Evolutionary conservation across 92 coral and sea anemone genomes (phyloP), one percentile per base, ranked within the genome.

Genomic region (Micromussa lordhowensis): DNA sequence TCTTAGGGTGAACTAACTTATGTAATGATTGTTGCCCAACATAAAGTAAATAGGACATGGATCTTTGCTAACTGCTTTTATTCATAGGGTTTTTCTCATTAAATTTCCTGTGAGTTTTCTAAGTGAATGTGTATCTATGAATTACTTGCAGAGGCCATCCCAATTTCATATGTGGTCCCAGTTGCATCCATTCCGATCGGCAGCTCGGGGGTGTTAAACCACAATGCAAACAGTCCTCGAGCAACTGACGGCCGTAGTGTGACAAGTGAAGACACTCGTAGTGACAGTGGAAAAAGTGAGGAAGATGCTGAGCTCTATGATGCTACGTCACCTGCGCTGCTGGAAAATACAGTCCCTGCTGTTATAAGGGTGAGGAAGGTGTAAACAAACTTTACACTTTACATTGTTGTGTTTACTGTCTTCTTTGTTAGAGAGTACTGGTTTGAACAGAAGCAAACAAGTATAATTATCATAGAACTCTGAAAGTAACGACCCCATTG

Each of bases 251-350:
- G 98, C 17, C 89, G 98, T 54, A 95, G 96, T 82, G 92, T 91
- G 35, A 95, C 98, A 5, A 95, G 98, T 90, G 98, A 95, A 75
- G 98, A 95, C 80, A 94, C 98, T 17, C 90, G 98, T 28, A 95
- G 98, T 90, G 98, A 95, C 78, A 95, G 98, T 86, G 98, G 98
- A 15, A 86, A 95, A 77, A 94, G 96, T 70, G 98, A 95, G 38
- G 98, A 95, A 36, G 93, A 94, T 68, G 98, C 89, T 68, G 98
- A 95, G 29, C 88, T 93, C 17, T 87, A 85, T 82, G 96, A 94
- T 85, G 95, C 92, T 8, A 66, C 93, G 15, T 55, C 94, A 24
- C 88, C 86, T 29, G 82, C 92, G 0, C 53, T 90, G 13, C 88
- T 72, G 21, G 86, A 90, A 29, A 93, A 93, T 48, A 78, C 92